Base-by-base conservation (phyloP, 2,888 invertebrate genomes). In the Flexamia atlantica region DNA sequence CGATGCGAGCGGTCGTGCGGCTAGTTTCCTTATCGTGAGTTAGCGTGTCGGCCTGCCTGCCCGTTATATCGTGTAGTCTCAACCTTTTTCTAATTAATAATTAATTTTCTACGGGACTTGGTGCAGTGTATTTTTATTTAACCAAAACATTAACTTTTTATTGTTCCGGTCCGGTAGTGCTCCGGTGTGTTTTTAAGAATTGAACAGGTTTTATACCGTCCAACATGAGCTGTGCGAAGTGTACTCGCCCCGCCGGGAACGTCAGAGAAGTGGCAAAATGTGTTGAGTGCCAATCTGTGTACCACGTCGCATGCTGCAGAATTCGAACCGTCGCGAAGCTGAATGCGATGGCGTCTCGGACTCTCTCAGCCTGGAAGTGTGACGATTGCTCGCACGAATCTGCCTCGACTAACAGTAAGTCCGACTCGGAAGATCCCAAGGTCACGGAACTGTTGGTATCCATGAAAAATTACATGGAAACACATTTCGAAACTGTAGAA, bases 1-100 rank as follows among this genome's bases (percentile, higher is more conserved):
- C 46, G 46, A 46, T 46, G 46, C 12, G 46, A 46, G 46, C 46
- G 17, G 46, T 14, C 46, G 46, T 46, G 14, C 46, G 46, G 46
- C 46, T 46, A 46, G 46, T 46, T 46, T 46, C 46, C 46, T 46
- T 46, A 17, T 46, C 46, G 46, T 46, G 46, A 46, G 46, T 46
- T 12, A 46, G 7, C 46, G 46, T 46, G 46, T 46, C 46, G 46
- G 46, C 46, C 46, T 46, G 46, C 46, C 12, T 46, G 46, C 46
- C 12, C 46, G 46, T 9, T 14, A 14, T 14, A 46, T 46, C 46
- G 14, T 46, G 46, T 17, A 7, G 36, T 36, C 9, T 36, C 4
- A 36, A 36, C 9, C 36, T 4, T 36, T 36, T 36, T 36, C 9
- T 9, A 9, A 4, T 36, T 36, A 36, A 7, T 7, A 4, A 9